Evolutionary conservation across 1,140 invertebrate genomes (phyloP).

Genomic region (Rhagoletis zephyria): DNA sequence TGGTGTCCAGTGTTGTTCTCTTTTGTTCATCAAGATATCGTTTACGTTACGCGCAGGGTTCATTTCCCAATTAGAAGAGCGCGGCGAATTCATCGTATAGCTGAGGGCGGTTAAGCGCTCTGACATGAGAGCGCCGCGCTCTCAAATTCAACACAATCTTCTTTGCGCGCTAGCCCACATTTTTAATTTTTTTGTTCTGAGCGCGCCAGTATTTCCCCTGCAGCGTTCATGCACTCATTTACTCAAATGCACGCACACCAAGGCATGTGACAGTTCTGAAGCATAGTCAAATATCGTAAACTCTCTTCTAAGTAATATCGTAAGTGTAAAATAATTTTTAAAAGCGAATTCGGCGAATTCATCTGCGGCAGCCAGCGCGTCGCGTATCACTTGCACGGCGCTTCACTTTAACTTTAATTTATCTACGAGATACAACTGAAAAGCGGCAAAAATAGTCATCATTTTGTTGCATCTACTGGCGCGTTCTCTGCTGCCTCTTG

Average conservation of each 20-base stretch:
- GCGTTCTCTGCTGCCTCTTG: too few relatives aligned
- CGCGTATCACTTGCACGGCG: not conserved
- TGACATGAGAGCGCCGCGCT: not conserved
- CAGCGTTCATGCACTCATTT: not conserved
- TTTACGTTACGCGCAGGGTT: not conserved
- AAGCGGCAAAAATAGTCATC: not conserved
- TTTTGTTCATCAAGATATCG: not conserved
- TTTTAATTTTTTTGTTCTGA: not conserved
- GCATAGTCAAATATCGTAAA: constrained; percentile 12
- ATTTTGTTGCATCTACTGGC: not conserved
- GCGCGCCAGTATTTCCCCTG: not conserved
- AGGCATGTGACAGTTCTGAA: not conserved
- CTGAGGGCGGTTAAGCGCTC: not conserved
- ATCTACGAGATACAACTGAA: not conserved
- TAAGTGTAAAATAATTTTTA: not conserved
- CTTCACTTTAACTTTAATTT: not conserved
- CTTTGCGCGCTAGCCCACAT: too few relatives aligned
- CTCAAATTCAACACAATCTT: not conserved
- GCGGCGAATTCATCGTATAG: not conserved
- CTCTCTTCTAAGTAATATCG: not conserved
- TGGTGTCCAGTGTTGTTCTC: not conserved
- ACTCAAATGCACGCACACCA: not conserved
- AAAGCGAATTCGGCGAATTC: constrained; percentile 23
- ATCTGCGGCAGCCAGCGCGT: not conserved
- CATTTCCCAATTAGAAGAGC: not conserved